Conservation (phyloP, 1,140 invertebrate species). For the Callitettix versicolor region DNA sequence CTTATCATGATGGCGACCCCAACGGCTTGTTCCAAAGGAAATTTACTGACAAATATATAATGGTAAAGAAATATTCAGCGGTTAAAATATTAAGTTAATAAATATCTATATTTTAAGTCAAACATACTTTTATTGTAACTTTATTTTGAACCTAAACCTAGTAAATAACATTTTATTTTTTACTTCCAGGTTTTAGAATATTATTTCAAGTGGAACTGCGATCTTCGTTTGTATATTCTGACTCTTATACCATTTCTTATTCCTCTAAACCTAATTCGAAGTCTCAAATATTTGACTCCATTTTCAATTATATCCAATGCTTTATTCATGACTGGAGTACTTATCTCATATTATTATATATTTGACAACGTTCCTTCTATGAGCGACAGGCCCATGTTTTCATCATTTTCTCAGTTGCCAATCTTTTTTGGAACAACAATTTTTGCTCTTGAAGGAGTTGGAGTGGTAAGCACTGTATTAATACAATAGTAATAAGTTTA, state of each 20-base stretch:
- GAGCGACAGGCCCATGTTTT: conserved; percentile 28
- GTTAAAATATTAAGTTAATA: too few relatives aligned
- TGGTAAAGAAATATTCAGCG: not conserved
- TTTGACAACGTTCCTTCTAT: conserved; percentile 14
- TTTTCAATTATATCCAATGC: conserved; percentile 78
- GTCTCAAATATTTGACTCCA: conserved; percentile 70
- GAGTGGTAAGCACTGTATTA: conserved; percentile 46
- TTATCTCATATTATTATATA: conserved; percentile 68
- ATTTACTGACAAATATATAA: too few relatives aligned
- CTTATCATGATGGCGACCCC: too few relatives aligned
- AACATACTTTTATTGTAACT: too few relatives aligned
- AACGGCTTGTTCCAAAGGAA: too few relatives aligned
- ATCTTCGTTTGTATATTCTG: conserved; percentile 58
- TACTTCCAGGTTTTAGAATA: conserved; percentile 46
- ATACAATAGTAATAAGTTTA: not conserved
- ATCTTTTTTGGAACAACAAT: conserved; percentile 80
- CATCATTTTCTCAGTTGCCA: conserved; percentile 48
- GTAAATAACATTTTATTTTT: too few relatives aligned
- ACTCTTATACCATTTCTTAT: conserved; percentile 58
- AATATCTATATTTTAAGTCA: too few relatives aligned
- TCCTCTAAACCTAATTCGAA: conserved; percentile 60
- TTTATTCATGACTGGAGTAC: conserved; percentile 57
- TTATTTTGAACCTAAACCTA: too few relatives aligned
- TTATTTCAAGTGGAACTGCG: conserved; percentile 40
- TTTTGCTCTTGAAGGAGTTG: conserved; percentile 79